Evolutionary conservation across 2,797 vertebrate genomes (phyloP).

Genomic region (Rhincodon typus): DNA sequence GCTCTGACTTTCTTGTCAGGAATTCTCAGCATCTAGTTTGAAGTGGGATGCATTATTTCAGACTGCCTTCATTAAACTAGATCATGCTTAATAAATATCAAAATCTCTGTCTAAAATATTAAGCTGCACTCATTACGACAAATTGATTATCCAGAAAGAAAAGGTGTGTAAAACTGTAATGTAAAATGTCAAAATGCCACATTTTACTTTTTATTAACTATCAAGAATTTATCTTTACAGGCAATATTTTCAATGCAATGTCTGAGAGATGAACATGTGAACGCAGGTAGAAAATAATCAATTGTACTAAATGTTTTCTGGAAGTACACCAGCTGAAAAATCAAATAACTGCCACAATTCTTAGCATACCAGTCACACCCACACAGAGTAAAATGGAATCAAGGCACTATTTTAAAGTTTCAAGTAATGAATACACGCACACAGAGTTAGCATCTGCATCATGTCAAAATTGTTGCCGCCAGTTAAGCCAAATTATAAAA

Average conservation of each 20-base stretch:
- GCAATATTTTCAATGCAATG: neutral
- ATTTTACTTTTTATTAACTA: neutral
- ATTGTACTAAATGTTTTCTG: neutral
- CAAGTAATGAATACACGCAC: neutral
- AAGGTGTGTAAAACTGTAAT: neutral
- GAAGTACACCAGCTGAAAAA: neutral
- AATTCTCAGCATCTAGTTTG: no score
- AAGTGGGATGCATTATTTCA: neutral
- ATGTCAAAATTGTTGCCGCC: neutral
- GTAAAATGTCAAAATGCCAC: neutral
- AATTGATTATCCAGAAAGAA: neutral
- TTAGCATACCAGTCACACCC: neutral
- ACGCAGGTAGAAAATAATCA: neutral
- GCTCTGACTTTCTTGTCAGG: no score
- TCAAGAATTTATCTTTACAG: neutral
- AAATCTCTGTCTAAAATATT: neutral
- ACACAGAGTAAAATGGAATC: neutral
- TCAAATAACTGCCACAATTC: neutral
- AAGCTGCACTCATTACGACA: neutral
- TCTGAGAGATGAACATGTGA: neutral
- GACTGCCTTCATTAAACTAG: neutral
- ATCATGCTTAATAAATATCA: neutral
- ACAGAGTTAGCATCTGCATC: neutral
- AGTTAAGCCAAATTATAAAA: neutral
- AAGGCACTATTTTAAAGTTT: neutral